Conservation (phyloP, 2,888 invertebrate genomes). For the Agrochola lychnidis region DNA sequence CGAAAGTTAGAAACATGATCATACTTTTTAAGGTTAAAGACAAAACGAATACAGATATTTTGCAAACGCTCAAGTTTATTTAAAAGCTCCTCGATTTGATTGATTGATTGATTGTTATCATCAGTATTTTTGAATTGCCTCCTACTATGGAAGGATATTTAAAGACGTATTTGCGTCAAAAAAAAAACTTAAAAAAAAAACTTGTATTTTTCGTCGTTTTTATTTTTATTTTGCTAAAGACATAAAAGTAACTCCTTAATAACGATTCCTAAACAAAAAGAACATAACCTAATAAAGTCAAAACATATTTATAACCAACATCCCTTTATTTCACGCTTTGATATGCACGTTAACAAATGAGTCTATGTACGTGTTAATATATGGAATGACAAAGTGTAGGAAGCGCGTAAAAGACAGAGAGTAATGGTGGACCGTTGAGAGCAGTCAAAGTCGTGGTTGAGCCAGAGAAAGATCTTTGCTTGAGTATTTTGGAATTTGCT, state of each 20-base stretch:
- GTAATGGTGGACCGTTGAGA: constrained; percentile 53
- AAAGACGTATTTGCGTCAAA: too few relatives aligned
- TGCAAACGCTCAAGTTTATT: too few relatives aligned
- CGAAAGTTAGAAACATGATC: too few relatives aligned
- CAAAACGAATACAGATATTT: too few relatives aligned
- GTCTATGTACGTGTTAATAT: constrained; percentile 64
- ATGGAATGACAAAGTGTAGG: constrained; percentile 63
- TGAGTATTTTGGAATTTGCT: constrained; percentile 10
- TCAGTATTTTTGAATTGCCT: too few relatives aligned
- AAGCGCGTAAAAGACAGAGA: constrained; percentile 64
- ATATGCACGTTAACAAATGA: constrained; percentile 62
- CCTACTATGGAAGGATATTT: too few relatives aligned
- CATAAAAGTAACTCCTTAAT: neutral
- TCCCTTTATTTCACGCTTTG: constrained; percentile 61
- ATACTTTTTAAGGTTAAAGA: too few relatives aligned
- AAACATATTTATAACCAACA: constrained; percentile 19
- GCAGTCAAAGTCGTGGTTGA: constrained; percentile 43
- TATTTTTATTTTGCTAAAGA: neutral
- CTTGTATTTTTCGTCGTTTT: neutral
- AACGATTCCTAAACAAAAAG: neutral
- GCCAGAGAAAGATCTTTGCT: constrained; percentile 26
- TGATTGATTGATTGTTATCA: too few relatives aligned
- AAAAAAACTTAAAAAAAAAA: too few relatives aligned
- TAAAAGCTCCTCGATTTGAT: too few relatives aligned
- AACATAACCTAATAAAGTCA: constrained; percentile 23